These are phyloP conservation scores for Ctenochaetus hawaiiensis DNA, from an alignment of 2,797 vertebrate genomes.

Conservation along the genomic window DNA sequence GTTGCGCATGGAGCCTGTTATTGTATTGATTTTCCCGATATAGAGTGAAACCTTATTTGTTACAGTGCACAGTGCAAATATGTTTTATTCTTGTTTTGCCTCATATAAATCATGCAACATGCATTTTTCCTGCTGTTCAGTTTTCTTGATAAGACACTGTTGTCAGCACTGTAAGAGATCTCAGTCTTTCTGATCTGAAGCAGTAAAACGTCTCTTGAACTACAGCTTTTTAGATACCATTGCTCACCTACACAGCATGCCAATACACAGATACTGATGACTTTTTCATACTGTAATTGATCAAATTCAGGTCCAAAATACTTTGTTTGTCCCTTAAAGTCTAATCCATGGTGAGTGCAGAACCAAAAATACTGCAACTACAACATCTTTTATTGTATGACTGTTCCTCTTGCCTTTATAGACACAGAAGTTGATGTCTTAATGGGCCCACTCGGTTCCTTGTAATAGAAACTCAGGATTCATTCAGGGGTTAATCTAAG, in stretches of 20 bases:
- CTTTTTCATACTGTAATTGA: slow-evolving; percentile 11
- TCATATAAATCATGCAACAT: slow-evolving; percentile 78
- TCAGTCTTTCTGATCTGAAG: slow-evolving; percentile 43
- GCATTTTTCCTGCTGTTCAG: slow-evolving; percentile 68
- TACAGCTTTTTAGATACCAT: slow-evolving; percentile 9
- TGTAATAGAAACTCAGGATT: background rate
- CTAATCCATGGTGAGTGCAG: background rate
- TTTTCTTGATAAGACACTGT: slow-evolving; percentile 70
- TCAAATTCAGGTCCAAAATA: background rate
- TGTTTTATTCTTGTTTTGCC: slow-evolving; percentile 81
- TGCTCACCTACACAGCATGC: background rate
- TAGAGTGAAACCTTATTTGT: slow-evolving; percentile 83
- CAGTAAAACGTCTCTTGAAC: slow-evolving; percentile 26
- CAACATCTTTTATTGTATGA: background rate
- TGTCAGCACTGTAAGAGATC: slow-evolving; percentile 66
- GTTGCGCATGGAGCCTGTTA: slow-evolving; percentile 66
- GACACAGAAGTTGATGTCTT: background rate
- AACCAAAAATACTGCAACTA: background rate
- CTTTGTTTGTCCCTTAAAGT: background rate
- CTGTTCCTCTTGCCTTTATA: background rate
- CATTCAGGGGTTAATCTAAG: background rate
- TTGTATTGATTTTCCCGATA: slow-evolving; percentile 82
- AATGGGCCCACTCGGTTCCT: background rate
- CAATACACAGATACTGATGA: slow-evolving; percentile 9
- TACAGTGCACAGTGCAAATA: slow-evolving; percentile 82